These are phyloP conservation scores for Willowsia nigromaculata DNA, from an alignment of 2,888 invertebrate species.

Conservation along the genomic window DNA sequence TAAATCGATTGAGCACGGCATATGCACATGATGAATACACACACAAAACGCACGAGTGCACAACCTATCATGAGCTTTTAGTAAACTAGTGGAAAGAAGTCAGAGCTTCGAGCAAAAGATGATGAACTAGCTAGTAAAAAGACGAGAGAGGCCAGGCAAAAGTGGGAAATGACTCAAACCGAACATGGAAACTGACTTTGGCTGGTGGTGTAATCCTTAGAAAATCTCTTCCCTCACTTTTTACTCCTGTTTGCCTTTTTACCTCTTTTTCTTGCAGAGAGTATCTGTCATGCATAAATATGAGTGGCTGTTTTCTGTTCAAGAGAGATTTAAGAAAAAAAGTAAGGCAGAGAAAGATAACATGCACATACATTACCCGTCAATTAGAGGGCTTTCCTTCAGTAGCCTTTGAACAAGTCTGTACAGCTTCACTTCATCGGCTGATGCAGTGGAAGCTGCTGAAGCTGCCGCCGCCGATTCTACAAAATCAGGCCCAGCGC, in stretches of 20 bases:
- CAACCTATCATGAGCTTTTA: constrained; percentile 46
- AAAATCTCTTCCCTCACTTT: constrained; percentile 56
- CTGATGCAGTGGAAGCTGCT: constrained; percentile 48
- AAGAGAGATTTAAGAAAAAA: neutral
- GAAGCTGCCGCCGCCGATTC: constrained; percentile 23
- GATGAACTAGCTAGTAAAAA: neutral
- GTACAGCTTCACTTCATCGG: constrained; percentile 75
- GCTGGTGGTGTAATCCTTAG: constrained; percentile 57
- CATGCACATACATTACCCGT: constrained; percentile 76
- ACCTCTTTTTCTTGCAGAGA: constrained; percentile 29
- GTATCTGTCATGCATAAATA: constrained; percentile 66
- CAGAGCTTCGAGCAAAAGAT: constrained; percentile 11
- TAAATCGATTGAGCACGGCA: constrained; percentile 63
- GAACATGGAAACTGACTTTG: constrained; percentile 68
- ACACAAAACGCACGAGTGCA: constrained; percentile 55
- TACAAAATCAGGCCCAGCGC: constrained; percentile 28
- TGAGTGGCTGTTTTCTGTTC: constrained; percentile 36
- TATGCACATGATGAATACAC: constrained; percentile 62
- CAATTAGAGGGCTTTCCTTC: constrained; percentile 77
- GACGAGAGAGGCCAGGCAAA: neutral
- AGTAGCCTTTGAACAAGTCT: constrained; percentile 73
- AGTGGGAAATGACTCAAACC: constrained; percentile 46
- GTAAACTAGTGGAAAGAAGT: constrained; percentile 29
- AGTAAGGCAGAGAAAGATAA: constrained; percentile 17
- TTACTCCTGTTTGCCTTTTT: constrained; percentile 27